Evolutionary conservation across 2,797 vertebrate species (phyloP).

Genomic region (Ceryle rudis): DNA sequence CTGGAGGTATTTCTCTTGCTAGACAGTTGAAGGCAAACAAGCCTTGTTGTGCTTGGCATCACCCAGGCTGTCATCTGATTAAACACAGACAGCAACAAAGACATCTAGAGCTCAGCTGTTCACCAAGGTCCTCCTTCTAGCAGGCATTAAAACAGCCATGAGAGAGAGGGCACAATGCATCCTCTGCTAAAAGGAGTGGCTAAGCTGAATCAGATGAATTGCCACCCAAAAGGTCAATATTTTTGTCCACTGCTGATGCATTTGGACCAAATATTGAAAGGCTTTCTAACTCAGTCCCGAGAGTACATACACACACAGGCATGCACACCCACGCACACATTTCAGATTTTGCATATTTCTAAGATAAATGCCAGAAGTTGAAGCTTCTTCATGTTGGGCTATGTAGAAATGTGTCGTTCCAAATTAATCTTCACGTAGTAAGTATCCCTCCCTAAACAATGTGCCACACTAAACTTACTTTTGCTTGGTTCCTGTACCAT

Average conservation of each 20-base stretch:
- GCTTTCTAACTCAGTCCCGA: not conserved
- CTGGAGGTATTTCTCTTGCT: not conserved
- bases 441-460: not conserved
- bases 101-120: not conserved
- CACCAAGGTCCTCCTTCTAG: not conserved
- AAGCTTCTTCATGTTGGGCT: not conserved
- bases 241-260: not conserved
- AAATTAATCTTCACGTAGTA: not conserved
- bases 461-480: not conserved
- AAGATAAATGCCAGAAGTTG: not conserved
- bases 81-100: not conserved
- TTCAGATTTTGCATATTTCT: not conserved
- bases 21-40: not conserved
- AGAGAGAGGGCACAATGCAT: not conserved
- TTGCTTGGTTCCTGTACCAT: not conserved
- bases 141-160: not conserved
- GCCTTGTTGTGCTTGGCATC: not conserved
- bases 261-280: not conserved
- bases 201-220: not conserved
- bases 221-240: not conserved
- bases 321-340: not conserved
- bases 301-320: not conserved
- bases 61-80: not conserved
- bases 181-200: not conserved
- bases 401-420: not conserved